Evolutionary conservation across 2,888 invertebrate species (phyloP).

Genomic region (Mythimna pallens): DNA sequence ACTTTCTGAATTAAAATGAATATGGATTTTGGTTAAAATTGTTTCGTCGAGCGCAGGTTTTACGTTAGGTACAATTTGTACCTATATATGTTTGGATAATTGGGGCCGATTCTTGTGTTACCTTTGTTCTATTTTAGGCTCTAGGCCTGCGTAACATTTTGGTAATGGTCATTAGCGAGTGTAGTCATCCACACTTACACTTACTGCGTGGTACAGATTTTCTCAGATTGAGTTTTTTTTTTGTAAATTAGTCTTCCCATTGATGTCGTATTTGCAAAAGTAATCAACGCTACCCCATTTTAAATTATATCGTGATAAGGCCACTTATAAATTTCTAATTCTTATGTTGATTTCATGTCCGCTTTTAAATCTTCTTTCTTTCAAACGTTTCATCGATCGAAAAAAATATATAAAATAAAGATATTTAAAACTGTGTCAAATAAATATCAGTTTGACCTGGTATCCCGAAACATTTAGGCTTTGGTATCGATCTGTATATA

Average conservation of each 20-base stretch:
- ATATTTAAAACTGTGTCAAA: background rate
- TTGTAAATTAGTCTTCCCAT: background rate
- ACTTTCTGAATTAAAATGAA: conserved; percentile 6
- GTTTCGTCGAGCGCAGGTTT: background rate
- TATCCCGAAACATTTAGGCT: background rate
- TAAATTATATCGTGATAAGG: background rate
- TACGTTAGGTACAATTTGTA: background rate
- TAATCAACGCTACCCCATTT: background rate
- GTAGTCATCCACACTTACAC: background rate
- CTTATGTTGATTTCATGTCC: background rate
- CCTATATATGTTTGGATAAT: background rate
- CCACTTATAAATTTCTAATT: background rate
- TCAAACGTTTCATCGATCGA: background rate
- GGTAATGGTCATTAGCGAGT: background rate
- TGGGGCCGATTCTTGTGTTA: too few species aligned
- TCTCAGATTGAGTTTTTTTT: background rate
- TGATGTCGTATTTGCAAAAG: background rate
- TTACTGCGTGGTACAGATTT: background rate
- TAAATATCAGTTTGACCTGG: background rate
- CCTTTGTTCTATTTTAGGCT: background rate
- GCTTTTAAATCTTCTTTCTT: background rate
- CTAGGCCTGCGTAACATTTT: background rate
- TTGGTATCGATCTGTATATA: too few species aligned
- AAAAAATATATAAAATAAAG: background rate
- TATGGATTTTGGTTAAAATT: background rate